These are phyloP conservation scores for Pseudachorutes palmiensis DNA, from an alignment of 1,140 invertebrate genomes.

Conservation along the genomic window DNA sequence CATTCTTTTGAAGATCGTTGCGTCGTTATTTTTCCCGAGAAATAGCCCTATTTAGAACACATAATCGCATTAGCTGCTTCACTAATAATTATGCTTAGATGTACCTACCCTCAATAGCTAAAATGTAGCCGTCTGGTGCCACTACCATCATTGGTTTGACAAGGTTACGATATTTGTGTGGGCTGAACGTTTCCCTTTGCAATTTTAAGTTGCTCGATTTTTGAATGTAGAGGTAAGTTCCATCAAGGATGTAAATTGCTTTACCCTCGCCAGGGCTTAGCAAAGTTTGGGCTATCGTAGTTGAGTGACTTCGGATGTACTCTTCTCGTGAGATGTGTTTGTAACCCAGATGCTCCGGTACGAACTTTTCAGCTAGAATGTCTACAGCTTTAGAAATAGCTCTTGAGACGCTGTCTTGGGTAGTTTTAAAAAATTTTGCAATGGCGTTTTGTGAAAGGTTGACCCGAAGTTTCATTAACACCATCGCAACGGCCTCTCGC, in stretches of 20 bases:
- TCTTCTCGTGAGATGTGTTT: conserved; percentile 14
- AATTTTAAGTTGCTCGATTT: conserved; percentile 1
- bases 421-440: not conserved
- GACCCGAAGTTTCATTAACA: conserved; percentile 23
- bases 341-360: conserved; percentile 16
- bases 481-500: conserved; percentile 21
- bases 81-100: not conserved
- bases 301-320: conserved; percentile 3
- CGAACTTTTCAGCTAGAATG: conserved; percentile 8
- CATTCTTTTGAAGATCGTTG: conserved; percentile 12
- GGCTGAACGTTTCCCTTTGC: not conserved
- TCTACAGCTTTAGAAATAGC: not conserved
- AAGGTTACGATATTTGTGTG: conserved; percentile 17
- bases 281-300: not conserved
- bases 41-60: not conserved
- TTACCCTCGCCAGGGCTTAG: not conserved
- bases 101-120: conserved; percentile 12
- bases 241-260: conserved; percentile 21
- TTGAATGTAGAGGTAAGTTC: conserved; percentile 25
- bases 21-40: conserved; percentile 19
- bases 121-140: conserved; percentile 17
- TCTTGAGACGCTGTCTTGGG: not conserved
- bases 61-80: not conserved
- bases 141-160: conserved; percentile 18
- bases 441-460: conserved; percentile 18